Evolutionary conservation across 2,797 vertebrate species (phyloP), one percentile per base, ranked within the genome.

Genomic region (Notolabrus celidotus): DNA sequence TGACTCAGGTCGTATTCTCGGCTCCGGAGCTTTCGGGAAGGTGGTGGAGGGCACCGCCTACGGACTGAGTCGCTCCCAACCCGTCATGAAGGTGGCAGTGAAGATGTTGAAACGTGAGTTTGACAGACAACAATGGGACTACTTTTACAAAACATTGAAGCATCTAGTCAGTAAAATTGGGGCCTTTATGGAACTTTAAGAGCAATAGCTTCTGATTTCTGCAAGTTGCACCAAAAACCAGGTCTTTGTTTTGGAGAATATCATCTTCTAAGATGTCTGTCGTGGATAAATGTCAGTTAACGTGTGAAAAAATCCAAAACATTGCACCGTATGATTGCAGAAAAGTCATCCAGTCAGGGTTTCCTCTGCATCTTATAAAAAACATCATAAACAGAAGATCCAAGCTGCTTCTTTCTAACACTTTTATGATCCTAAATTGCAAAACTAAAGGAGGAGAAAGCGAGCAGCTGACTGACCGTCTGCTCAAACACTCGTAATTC

Each of bases 21-120:
- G 98, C 50, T 99, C 98, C 0, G 98, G 98, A 55, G 98, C 98
- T 0, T 99, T 99, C 83, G 98, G 98, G 73, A 99, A 99, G 90
- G 98, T 99, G 67, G 97, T 99, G 3, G 98, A 99, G 87, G 98
- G 97, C 53, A 98, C 97, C 0, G 97, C 97, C 0, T 99, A 99
- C 3, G 98, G 98, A 83, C 86, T 99, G 66, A 99, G 97, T 76
- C 95, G 95, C 49, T 99, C 98, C 27, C 98, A 99, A 57, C 97
- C 97, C 0, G 97, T 99, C 71, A 99, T 99, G 97, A 99, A 99
- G 90, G 98, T 99, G 62, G 98, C 98, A 2, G 98, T 98, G 66
- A 99, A 99, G 93, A 99, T 99, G 98, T 90, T 99, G 43, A 99
- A 99, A 94, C 97, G 98, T 99, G 88, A 97, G 97, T 94, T 71